Evolutionary conservation across 2,888 invertebrate genomes (phyloP).

Genomic region (Mesorhabditis sp.): DNA sequence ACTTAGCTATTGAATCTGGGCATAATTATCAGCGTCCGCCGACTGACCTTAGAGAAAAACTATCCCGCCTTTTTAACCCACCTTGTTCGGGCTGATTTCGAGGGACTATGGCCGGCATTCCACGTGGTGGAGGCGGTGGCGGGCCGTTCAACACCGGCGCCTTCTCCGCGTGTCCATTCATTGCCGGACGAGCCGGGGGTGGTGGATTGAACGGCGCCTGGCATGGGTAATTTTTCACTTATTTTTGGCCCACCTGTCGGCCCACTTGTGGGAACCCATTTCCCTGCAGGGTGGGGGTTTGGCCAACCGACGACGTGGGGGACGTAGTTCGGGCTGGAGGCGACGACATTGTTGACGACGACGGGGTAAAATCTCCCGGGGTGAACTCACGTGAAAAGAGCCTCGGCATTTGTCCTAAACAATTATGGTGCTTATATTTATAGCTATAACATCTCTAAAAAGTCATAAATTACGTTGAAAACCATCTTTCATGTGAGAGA

Average conservation of each 20-base stretch:
- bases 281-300: neutral
- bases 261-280: neutral
- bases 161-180: neutral
- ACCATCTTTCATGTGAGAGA: too few species aligned
- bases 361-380: neutral
- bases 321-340: neutral
- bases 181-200: neutral
- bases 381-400: neutral
- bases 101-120: slow-evolving; percentile 2
- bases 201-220: slow-evolving; percentile 3
- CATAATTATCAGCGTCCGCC: too few species aligned
- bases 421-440: neutral
- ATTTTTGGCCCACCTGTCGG: neutral
- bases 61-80: neutral
- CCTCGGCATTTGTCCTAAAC: neutral
- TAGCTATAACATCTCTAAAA: too few species aligned
- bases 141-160: too few species aligned
- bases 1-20: too few species aligned
- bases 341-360: neutral
- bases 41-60: neutral
- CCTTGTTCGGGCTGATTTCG: neutral
- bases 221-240: neutral
- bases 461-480: too few species aligned
- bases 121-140: neutral
- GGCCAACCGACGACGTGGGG: neutral